Conservation (phyloP, 2,888 invertebrate genomes). For the Nematopogon swammerdamellus region DNA sequence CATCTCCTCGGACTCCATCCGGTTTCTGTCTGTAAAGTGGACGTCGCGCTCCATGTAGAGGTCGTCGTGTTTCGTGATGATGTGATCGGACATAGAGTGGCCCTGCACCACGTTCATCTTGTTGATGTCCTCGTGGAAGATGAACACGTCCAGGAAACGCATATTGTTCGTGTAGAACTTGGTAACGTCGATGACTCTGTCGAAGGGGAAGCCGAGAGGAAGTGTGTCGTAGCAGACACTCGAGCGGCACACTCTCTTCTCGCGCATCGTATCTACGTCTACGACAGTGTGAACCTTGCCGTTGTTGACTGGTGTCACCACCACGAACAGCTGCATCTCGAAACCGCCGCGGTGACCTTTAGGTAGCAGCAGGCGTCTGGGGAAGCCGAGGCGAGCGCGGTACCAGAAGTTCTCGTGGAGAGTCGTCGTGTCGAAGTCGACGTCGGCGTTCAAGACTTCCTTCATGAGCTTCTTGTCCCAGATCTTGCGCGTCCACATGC, state of each 20-base stretch:
- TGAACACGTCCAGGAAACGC: conserved; percentile 59
- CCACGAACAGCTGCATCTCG: conserved; percentile 61
- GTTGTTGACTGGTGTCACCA: conserved; percentile 54
- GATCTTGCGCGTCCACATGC: conserved; percentile 36
- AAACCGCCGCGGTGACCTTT: conserved; percentile 64
- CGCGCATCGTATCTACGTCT: conserved; percentile 43
- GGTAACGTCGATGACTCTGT: conserved; percentile 59
- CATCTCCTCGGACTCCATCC: not conserved
- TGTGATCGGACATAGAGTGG: not conserved
- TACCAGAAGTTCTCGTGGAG: conserved; percentile 54
- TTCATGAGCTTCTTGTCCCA: conserved; percentile 14
- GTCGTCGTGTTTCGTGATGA: not conserved
- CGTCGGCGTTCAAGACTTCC: conserved; percentile 21
- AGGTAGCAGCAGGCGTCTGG: conserved; percentile 69
- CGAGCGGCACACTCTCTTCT: conserved; percentile 52
- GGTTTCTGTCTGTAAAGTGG: not conserved
- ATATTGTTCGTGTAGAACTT: conserved; percentile 64
- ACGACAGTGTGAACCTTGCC: conserved; percentile 33
- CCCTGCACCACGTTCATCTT: conserved; percentile 25
- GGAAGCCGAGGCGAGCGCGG: conserved; percentile 55
- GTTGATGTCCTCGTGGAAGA: conserved; percentile 58
- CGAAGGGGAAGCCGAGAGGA: conserved; percentile 74
- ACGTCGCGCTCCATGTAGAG: not conserved
- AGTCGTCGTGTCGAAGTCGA: conserved; percentile 33
- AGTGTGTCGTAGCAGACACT: conserved; percentile 57